phyloP scores from a whole-genome alignment of 1,140 invertebrate genomes.

The Plutomurus gul region DNA sequence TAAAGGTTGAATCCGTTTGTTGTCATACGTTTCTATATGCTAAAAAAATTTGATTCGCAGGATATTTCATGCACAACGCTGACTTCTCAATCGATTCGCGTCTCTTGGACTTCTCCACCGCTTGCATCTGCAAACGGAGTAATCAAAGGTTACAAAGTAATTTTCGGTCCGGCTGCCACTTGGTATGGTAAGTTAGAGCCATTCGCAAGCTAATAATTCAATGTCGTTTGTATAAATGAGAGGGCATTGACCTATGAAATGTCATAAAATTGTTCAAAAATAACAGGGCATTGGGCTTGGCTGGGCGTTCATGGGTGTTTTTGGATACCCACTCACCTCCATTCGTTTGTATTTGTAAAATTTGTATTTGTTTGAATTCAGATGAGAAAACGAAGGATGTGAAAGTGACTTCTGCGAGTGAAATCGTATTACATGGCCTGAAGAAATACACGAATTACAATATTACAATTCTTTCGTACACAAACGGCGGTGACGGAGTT shows the following conservation, averaged over 20 bases:
- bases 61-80: conserved; percentile 88
- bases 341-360: no score
- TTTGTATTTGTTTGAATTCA: conserved; percentile 57
- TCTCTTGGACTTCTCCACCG: conserved; percentile 90
- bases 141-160: conserved; percentile 94
- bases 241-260: no score
- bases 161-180: conserved; percentile 87
- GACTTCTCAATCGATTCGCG: conserved; percentile 88
- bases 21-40: background rate
- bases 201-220: no score
- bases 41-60: conserved; percentile 11
- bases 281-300: no score
- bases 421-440: conserved; percentile 87
- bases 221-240: no score
- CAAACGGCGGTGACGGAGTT: conserved; percentile 93
- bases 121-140: conserved; percentile 88
- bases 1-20: background rate
- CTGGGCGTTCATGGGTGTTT: no score
- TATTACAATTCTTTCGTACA: conserved; percentile 92
- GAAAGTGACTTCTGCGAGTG: conserved; percentile 86
- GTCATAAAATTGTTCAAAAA: no score
- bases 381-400: conserved; percentile 90
- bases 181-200: conserved; percentile 83
- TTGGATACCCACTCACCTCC: no score
- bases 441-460: conserved; percentile 97